Evolutionary conservation across 2,797 vertebrate species (phyloP).

Genomic region (Enteromius radiatus): DNA sequence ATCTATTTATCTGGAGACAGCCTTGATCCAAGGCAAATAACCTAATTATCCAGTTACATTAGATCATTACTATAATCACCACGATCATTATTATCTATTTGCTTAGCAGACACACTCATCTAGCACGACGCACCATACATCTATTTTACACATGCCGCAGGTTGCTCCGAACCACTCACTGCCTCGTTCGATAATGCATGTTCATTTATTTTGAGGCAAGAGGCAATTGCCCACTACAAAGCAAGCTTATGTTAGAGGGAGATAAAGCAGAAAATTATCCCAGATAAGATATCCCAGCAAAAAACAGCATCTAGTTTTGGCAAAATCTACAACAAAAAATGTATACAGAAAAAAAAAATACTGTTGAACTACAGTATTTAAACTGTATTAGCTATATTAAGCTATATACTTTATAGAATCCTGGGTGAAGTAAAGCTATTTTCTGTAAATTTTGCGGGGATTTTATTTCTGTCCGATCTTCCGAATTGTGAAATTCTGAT

Average conservation of each 20-base stretch:
- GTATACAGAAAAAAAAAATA: no score
- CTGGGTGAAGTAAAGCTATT: no score
- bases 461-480: no score
- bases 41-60: conserved; percentile 76
- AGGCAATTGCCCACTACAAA: background rate
- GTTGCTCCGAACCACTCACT: conserved; percentile 45
- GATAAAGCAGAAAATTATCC: background rate
- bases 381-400: no score
- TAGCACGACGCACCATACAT: conserved; percentile 63
- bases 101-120: conserved; percentile 69
- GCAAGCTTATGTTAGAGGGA: background rate
- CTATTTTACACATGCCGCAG: conserved; percentile 45
- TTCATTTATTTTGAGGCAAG: background rate
- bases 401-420: no score
- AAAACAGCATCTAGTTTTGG: background rate
- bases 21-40: conserved; percentile 77
- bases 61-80: conserved; percentile 80
- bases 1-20: conserved; percentile 68
- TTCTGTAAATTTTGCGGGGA: no score
- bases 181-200: conserved; percentile 15
- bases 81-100: conserved; percentile 58
- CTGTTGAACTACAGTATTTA: no score
- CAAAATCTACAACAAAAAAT: background rate
- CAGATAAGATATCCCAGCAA: background rate
- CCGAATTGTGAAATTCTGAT: no score